phyloP scores from a whole-genome alignment of 2,888 invertebrate genomes.

The Dyspetes luteomarginatus region DNA sequence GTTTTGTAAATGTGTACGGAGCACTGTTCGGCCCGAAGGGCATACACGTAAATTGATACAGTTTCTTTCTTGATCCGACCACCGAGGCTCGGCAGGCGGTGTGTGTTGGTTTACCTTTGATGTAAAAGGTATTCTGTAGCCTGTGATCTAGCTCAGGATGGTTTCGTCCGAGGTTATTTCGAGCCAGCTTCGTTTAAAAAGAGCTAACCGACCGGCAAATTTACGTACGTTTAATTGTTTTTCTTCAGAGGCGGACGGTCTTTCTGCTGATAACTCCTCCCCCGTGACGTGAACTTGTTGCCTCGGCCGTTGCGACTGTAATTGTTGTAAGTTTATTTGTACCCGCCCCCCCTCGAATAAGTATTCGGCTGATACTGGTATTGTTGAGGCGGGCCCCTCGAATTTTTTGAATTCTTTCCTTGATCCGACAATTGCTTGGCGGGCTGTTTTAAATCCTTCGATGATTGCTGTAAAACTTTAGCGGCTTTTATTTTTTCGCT shows the following conservation, averaged over 20 bases:
- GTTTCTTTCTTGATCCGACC: conserved; percentile 39
- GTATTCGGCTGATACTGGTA: conserved; percentile 6
- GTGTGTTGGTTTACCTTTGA: conserved; percentile 26
- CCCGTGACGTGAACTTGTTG: neutral
- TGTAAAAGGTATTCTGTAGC: too few species aligned
- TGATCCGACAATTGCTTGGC: conserved; percentile 8
- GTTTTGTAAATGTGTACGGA: conserved; percentile 23
- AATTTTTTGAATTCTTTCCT: conserved; percentile 58
- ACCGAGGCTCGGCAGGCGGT: conserved; percentile 37
- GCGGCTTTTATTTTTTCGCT: conserved; percentile 48
- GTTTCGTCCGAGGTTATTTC: too few species aligned
- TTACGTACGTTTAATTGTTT: conserved; percentile 30
- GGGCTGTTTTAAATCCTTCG: conserved; percentile 37
- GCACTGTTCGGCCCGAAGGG: conserved; percentile 28
- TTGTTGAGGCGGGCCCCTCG: conserved; percentile 38
- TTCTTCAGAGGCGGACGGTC: conserved; percentile 30
- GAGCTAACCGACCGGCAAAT: too few species aligned
- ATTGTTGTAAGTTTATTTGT: conserved; percentile 6
- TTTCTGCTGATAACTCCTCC: conserved; percentile 52
- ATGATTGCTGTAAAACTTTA: conserved; percentile 43
- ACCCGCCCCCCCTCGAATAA: conserved; percentile 35
- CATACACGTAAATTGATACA: conserved; percentile 25
- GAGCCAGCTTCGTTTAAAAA: too few species aligned
- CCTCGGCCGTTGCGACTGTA: neutral
- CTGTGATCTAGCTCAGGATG: too few species aligned